Base-by-base conservation (phyloP, 1,140 invertebrate species). In the Dendrolimus kikuchii region DNA sequence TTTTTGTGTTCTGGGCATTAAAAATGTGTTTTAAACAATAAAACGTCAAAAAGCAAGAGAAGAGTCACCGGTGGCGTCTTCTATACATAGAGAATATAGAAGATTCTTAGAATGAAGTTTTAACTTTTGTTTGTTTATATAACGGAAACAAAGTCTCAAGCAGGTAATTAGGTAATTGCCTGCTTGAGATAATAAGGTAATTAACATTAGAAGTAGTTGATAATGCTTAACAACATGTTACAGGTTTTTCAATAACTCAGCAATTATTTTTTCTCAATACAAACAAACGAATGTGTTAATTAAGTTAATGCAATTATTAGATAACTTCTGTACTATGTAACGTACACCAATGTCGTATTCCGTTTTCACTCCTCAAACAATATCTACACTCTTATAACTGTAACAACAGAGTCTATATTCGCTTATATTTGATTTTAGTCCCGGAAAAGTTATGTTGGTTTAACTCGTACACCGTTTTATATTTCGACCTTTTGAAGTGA, bases 251-350 rank as follows among this genome's bases (percentile, higher is more conserved):
- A 41, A 5, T 39, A 53, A 23, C 38, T 40, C 60, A 68, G 66
- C 60, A 68, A 71, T 71, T 71, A 71, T 59, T 63, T 44, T 44
- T 49, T 55, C 57, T 62, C 63, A 59, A 71, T 65, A 64, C 60
- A 48, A 55, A 66, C 63, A 68, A 64, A 73, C 63, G 54, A 61
- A 68, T 62, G 68, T 66, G 65, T 71, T 73, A 73, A 73, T 73
- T 73, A 73, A 61, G 53, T 68, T 71, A 73, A 71, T 64, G 53
- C 65, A 73, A 73, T 73, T 73, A 73, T 65, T 52, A 65, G 57
- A 70, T 71, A 55, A 59, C 48, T 68, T 59, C 47, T 57, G 51
- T 48, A 53, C 54, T 58, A 50, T 51, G 55, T 59, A 64, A 68
- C 54, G 51, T 58, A 61, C 53, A 55, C 53, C 51, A 1, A 7